phyloP scores from a whole-genome alignment of 2,888 invertebrate species.

The Maniola hyperantus region DNA sequence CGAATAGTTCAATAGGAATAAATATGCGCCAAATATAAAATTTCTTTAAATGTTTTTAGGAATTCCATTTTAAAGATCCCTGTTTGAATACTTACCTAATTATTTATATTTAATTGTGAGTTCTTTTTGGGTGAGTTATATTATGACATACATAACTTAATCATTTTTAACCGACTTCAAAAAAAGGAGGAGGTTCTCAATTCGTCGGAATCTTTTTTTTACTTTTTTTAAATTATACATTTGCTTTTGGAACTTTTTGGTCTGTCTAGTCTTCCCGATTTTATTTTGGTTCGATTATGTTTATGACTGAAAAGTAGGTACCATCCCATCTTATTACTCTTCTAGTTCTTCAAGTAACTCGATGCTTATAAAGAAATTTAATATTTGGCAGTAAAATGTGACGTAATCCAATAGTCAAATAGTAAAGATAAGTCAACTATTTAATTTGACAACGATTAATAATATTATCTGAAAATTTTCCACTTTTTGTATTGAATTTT shows the following conservation, averaged over 20 bases:
- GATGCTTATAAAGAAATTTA: conserved; percentile 3
- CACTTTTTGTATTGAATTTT: neutral
- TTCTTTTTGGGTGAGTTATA: neutral
- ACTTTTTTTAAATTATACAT: no score
- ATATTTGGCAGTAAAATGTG: conserved; percentile 9
- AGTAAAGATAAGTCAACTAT: neutral
- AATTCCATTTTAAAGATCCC: neutral
- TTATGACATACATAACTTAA: no score
- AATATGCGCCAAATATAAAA: conserved; percentile 36
- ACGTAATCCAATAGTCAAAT: conserved; percentile 15
- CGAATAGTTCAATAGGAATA: conserved; percentile 24
- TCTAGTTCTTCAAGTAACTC: neutral
- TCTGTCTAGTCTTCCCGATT: no score
- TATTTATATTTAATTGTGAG: no score
- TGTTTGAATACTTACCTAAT: neutral
- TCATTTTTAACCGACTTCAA: no score
- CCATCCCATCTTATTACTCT: neutral
- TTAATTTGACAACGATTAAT: conserved; percentile 11
- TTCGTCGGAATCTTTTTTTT: no score
- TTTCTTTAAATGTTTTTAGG: conserved; percentile 43
- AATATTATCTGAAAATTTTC: neutral
- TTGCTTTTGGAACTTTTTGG: no score
- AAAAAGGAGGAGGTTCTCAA: no score
- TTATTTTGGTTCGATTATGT: neutral
- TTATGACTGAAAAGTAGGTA: no score